A percentile compares a stretch with the other conserved stretches of the same genome.
Evolutionary conservation across 2,888 invertebrate species (phyloP).

Genomic region (Danaus chrysippus): DNA sequence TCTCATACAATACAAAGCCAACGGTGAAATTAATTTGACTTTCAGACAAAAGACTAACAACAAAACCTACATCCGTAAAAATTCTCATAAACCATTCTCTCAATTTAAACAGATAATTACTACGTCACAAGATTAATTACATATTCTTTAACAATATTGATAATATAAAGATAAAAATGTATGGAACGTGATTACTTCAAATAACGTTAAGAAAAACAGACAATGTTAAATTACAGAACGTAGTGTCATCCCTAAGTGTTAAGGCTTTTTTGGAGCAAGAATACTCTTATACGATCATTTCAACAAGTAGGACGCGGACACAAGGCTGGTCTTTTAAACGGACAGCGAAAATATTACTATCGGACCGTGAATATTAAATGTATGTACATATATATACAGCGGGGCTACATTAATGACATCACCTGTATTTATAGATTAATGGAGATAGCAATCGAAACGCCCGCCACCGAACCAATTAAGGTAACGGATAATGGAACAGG

Average conservation of each 20-base stretch:
- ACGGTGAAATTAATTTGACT: neutral
- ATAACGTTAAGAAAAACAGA: neutral
- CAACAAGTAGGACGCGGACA: conserved; percentile 13
- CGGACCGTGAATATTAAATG: neutral
- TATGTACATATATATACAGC: conserved; percentile 9
- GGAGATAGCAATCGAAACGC: conserved; percentile 15
- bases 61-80: conserved; percentile 9
- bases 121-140: no score
- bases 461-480: neutral
- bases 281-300: conserved; percentile 16
- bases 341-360: conserved; percentile 9
- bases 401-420: conserved; percentile 11
- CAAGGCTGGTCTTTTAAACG: conserved; percentile 8
- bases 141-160: no score
- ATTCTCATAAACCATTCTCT: conserved; percentile 15
- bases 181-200: no score
- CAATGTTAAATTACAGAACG: neutral
- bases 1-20: conserved; percentile 10
- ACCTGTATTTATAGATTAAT: conserved; percentile 14
- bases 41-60: conserved; percentile 10
- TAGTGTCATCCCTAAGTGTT: conserved; percentile 13
- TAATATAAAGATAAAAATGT: no score
- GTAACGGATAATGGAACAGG: neutral
- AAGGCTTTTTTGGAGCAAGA: conserved; percentile 9
- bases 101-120: neutral